Base-by-base conservation (phyloP, 2,888 invertebrate genomes). In the Argyra leucocephala region DNA sequence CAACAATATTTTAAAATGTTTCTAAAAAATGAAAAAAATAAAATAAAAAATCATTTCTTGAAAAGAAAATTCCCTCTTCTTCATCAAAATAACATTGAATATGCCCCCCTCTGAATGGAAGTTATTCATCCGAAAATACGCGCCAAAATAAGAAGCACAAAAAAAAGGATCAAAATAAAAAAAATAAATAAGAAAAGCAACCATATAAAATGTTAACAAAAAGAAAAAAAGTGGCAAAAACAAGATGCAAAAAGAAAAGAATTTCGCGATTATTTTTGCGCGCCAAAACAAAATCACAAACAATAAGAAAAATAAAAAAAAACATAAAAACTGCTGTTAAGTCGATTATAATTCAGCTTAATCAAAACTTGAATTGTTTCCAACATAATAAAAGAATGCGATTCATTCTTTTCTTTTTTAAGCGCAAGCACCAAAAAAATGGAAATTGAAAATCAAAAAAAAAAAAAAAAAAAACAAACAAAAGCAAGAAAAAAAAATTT, bases 341-440 rank as follows among this genome's bases (percentile, higher is more conserved):
- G 48, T 48, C 48, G 48, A 48, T 48, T 48, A 48, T 48, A 48
- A 48, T 48, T 48, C 48, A 48, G 48, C 18, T 48, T 48, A 48
- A 48, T 48, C 48, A 18, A 2, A 48, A 48, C 3, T 48, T 18
- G 48, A 48, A 48, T 48, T 48, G 48, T 48, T 48, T 48, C 18
- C 2, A 48, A 18, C 5, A 31, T 37, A 31, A 31, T 2, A 31
- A 31, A 31, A 7, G 31, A 31, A n/a, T n/a, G n/a, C n/a, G n/a
- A n/a, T n/a, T n/a, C n/a, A n/a, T n/a, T n/a, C n/a, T n/a, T n/a
- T n/a, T n/a, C n/a, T 31, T 31, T 31, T 31, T 31, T 5, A 10
- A 31, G 10, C 31, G 5, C 10, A 31, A 31, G 31, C 5, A 10
- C 10, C 10, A 10, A 10, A 31, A 31, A 31, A 31, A 31, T 31